These are phyloP conservation scores for Coreoperca whiteheadi DNA, from an alignment of 2,113 vertebrate genomes.

Conservation along the genomic window DNA sequence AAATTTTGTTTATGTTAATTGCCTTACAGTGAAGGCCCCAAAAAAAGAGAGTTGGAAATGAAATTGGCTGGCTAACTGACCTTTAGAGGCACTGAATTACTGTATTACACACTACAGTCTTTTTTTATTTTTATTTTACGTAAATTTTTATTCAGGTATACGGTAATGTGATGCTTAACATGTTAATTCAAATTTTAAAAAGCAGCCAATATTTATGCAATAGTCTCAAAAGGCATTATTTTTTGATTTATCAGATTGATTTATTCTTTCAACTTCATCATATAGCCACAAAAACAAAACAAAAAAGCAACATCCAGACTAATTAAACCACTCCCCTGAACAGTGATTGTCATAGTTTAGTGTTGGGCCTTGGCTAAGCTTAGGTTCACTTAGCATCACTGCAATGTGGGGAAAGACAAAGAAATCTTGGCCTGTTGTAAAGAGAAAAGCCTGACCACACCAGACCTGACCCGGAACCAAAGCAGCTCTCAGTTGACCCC, in stretches of 20 bases:
- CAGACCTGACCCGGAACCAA: too few relatives aligned
- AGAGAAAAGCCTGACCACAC: too few relatives aligned
- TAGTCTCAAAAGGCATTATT: background rate
- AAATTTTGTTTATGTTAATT: slow-evolving; percentile 27
- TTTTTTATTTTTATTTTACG: background rate
- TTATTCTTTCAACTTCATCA: background rate
- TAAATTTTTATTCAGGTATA: background rate
- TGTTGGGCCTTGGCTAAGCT: too few relatives aligned
- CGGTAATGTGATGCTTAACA: too few relatives aligned
- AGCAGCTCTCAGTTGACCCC: too few relatives aligned
- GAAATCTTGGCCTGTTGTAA: too few relatives aligned
- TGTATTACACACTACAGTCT: background rate
- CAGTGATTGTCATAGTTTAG: too few relatives aligned
- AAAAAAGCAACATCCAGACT: background rate
- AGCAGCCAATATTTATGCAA: background rate
- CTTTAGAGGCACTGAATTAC: background rate
- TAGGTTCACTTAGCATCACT: too few relatives aligned
- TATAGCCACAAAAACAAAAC: background rate
- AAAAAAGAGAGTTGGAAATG: too few relatives aligned
- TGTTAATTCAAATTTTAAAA: background rate
- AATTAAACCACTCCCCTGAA: too few relatives aligned
- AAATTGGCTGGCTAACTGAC: background rate
- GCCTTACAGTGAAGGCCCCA: background rate
- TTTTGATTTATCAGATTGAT: background rate
- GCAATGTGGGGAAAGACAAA: too few relatives aligned